Base-by-base conservation (phyloP, 2,888 invertebrate species). In the Drosophila flavopinicola region DNA sequence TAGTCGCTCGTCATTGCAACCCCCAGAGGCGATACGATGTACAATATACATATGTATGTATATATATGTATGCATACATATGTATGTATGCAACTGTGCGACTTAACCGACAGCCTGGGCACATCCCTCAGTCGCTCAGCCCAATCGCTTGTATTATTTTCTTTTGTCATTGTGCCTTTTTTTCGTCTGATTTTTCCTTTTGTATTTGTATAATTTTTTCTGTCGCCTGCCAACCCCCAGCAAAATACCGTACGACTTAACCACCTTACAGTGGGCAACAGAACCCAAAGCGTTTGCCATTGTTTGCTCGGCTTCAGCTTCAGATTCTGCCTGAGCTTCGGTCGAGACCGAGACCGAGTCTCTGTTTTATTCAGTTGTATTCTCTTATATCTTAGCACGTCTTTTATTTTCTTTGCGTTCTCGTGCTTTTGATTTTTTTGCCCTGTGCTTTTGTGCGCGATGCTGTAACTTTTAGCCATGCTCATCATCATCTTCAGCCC, bases 111-210 rank as follows among this genome's bases (percentile, higher is more conserved):
- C 10, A 44, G 42, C 15, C 30, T 49, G 38, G 13, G 33, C 56
- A 75, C 66, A 71, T 71, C 71, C 72, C 72, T 66, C 56, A 47
- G 60, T 60, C 73, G 53, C 72, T 57, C 56, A 49, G 57, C 78
- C 83, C 75, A 78, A 85, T 82, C 78, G 85, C 78, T 65, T 66
- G 71, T 80, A 71, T 80, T 80, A 85, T 51, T 87, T 79, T 71
- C 79, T 78, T 87, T 87, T 80, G 87, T 80, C 85, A 87, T 87
- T 87, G 85, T 80, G 87, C 83, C 66, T 82, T 78, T 54, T 78
- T 79, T 75, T 74, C 61, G 48, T 65, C 59, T 53, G 79, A 76
- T 84, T 78, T 82, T 85, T 87, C 63, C 79, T 80, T 82, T 80
- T 80, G 83, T 80, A 71, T 87, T 78, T 87, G 75, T 80, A 82